Percentiles rank a stretch among this genome's conserved stretches.
phyloP scores from a whole-genome alignment of 2,888 invertebrate genomes.

The Watsonalla cultraria region DNA sequence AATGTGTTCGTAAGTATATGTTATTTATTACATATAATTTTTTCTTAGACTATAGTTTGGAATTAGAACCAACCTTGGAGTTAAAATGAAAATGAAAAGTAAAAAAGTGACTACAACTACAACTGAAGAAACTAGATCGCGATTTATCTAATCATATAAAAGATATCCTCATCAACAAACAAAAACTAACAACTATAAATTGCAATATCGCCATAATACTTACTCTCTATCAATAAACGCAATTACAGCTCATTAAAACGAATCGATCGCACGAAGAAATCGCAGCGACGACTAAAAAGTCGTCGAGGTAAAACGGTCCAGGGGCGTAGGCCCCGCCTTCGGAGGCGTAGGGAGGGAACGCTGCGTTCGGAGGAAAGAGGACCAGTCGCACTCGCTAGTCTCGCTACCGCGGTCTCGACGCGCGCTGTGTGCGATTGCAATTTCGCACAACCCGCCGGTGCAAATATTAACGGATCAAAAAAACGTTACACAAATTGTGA shows the following conservation, averaged over 20 bases:
- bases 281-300: constrained; percentile 48
- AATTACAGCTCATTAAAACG: constrained; percentile 66
- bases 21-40: no score
- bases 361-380: constrained; percentile 59
- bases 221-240: constrained; percentile 56
- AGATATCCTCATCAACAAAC: not conserved
- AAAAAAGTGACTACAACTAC: not conserved
- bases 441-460: constrained; percentile 13
- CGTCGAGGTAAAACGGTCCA: constrained; percentile 23
- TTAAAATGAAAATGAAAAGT: not conserved
- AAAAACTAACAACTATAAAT: not conserved
- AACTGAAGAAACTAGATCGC: not conserved
- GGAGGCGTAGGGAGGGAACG: constrained; percentile 69
- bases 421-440: constrained; percentile 53
- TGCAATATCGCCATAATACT: not conserved
- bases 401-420: constrained; percentile 59
- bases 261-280: constrained; percentile 58
- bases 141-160: not conserved
- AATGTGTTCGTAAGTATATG: no score
- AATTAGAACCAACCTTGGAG: not conserved
- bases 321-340: constrained; percentile 56
- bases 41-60: no score
- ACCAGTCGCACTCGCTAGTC: constrained; percentile 64
- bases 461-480: constrained; percentile 6
- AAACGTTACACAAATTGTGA: not conserved